Evolutionary conservation across 2,113 vertebrate species (phyloP).

Genomic region (Nibea albiflora): DNA sequence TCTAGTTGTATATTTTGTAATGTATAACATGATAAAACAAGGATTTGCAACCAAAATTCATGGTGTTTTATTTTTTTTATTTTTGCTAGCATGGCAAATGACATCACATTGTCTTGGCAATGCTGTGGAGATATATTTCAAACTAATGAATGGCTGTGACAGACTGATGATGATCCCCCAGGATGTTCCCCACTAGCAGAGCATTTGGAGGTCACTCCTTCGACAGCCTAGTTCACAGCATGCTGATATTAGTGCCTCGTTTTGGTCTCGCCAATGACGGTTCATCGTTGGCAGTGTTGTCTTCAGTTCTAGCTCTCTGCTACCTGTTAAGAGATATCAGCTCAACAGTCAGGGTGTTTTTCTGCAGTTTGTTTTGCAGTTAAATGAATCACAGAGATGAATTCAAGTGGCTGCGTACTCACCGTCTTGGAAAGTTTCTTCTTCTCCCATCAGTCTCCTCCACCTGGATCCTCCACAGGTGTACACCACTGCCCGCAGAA

Average conservation of each 20-base stretch:
- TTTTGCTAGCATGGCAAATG: slow-evolving; percentile 14
- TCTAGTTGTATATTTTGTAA: not conserved
- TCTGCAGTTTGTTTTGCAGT: not conserved
- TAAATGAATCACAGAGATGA: not conserved
- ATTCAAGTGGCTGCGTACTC: slow-evolving; percentile 42
- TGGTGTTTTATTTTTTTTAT: slow-evolving; percentile 34
- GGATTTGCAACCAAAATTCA: slow-evolving; percentile 13
- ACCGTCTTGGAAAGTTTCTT: slow-evolving; percentile 69
- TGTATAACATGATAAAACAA: slow-evolving; percentile 26
- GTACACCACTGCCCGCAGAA: slow-evolving; percentile 87
- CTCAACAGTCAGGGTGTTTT: not conserved
- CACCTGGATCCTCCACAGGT: slow-evolving; percentile 91
- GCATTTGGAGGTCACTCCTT: slow-evolving; percentile 76
- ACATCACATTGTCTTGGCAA: slow-evolving; percentile 3
- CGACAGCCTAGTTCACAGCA: slow-evolving; percentile 82
- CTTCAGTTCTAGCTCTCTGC: slow-evolving; percentile 29
- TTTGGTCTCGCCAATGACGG: slow-evolving; percentile 58
- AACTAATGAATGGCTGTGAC: slow-evolving; percentile 9
- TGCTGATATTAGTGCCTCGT: slow-evolving; percentile 51
- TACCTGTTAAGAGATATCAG: slow-evolving; percentile 56
- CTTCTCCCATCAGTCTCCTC: slow-evolving; percentile 76
- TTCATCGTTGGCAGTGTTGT: slow-evolving; percentile 6
- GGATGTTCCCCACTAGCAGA: slow-evolving; percentile 69
- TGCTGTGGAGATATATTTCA: slow-evolving; percentile 21
- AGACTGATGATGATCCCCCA: slow-evolving; percentile 3